Evolutionary conservation across 2,113 vertebrate species (phyloP).

Genomic region (Cochlearius cochlearius): DNA sequence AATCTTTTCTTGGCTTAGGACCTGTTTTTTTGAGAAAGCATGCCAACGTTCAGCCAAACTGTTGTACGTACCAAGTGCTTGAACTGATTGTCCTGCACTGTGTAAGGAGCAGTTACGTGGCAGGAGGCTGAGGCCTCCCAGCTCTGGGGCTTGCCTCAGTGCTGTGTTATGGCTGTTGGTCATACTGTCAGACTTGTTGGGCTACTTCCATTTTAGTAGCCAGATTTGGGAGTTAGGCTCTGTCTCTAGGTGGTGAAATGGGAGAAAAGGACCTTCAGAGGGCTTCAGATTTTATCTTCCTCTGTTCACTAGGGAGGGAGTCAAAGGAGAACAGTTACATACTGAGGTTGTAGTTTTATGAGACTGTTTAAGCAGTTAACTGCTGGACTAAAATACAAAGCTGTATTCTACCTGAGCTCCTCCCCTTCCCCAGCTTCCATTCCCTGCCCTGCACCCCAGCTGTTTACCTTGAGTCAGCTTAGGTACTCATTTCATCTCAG

Average conservation of each 20-base stretch:
- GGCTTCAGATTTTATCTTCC: background rate
- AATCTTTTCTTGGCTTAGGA: background rate
- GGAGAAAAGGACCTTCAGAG: background rate
- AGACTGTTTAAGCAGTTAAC: background rate
- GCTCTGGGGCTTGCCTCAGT: background rate
- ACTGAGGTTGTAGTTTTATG: background rate
- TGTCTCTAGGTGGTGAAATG: background rate
- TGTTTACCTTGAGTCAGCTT: background rate
- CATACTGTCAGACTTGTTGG: background rate
- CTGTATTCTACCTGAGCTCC: background rate
- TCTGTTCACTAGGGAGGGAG: background rate
- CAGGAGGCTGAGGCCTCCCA: background rate
- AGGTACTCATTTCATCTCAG: background rate
- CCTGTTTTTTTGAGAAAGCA: background rate
- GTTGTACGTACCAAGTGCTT: background rate
- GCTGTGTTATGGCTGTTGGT: background rate
- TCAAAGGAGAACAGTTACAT: background rate
- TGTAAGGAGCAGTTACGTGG: too few species aligned
- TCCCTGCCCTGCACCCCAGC: background rate
- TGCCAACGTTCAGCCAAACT: background rate
- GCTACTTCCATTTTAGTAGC: background rate
- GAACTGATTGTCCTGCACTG: too few species aligned
- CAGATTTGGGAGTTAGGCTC: background rate
- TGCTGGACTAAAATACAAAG: background rate
- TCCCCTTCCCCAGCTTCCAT: background rate